A percentile compares a stretch with the other conserved stretches of the same genome.
Conservation (phyloP, 1,140 invertebrate species). For the Pararge aegeria region DNA sequence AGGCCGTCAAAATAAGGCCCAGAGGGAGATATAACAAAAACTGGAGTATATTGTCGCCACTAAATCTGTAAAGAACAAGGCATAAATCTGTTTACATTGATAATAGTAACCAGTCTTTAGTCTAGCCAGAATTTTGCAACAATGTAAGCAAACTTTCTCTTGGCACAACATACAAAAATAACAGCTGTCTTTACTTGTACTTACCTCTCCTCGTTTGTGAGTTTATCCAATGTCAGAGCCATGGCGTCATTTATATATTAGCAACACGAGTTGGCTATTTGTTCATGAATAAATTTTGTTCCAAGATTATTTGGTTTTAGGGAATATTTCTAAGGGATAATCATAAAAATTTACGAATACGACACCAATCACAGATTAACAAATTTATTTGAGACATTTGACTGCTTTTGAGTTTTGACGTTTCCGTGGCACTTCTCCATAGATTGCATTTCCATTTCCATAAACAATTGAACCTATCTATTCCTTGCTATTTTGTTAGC, state of each 20-base stretch:
- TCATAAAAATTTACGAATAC: constrained; percentile 27
- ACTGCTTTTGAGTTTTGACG: constrained; percentile 5
- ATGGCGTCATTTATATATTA: constrained; percentile 29
- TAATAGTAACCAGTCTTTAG: constrained; percentile 23
- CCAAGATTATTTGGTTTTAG: constrained; percentile 10
- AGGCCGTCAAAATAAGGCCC: constrained; percentile 72
- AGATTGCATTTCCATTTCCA: no score
- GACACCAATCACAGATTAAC: constrained; percentile 23
- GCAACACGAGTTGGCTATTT: neutral
- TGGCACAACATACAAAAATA: constrained; percentile 18
- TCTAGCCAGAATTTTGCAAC: constrained; percentile 24
- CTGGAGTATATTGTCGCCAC: constrained; percentile 73
- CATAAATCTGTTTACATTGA: neutral
- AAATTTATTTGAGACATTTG: neutral
- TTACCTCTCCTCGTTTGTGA: constrained; percentile 66
- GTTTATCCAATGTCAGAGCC: constrained; percentile 63
- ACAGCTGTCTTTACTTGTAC: constrained; percentile 15
- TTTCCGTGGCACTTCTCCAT: neutral
- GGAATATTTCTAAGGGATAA: constrained; percentile 16
- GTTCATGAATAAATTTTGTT: constrained; percentile 9
- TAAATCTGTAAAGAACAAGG: constrained; percentile 67
- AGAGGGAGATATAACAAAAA: constrained; percentile 79
- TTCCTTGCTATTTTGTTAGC: no score
- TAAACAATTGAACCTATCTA: no score
- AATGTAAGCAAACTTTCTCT: constrained; percentile 28